phyloP scores from a whole-genome alignment of 1,140 invertebrate genomes.

The Drosophila auraria region DNA sequence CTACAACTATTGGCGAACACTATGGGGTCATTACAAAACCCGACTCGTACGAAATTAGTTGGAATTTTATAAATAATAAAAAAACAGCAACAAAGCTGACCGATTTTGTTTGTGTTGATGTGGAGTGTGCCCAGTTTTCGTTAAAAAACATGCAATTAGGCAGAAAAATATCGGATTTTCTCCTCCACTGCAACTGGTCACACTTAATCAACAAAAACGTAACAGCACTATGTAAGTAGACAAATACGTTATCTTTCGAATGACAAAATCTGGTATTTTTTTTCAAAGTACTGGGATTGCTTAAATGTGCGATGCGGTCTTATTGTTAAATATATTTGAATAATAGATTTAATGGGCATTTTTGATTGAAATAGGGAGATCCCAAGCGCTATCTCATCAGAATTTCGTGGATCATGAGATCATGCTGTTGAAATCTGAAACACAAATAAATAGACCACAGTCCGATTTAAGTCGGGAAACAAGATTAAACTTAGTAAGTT shows the following conservation, averaged over 20 bases:
- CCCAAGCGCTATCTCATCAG: neutral
- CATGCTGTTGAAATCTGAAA: neutral
- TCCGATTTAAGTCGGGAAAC: neutral
- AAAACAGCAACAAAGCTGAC: slow-evolving; percentile 29
- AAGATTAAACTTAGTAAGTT: neutral
- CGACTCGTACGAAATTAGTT: neutral
- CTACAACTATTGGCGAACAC: neutral
- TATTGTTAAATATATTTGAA: slow-evolving; percentile 12
- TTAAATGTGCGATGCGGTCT: slow-evolving; percentile 2
- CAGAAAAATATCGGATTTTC: no score
- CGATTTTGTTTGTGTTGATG: no score
- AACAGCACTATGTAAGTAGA: no score
- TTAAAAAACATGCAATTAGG: no score
- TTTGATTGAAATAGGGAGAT: slow-evolving; percentile 5
- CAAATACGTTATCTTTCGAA: no score
- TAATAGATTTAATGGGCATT: slow-evolving; percentile 7
- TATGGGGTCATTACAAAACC: neutral
- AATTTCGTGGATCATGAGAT: neutral
- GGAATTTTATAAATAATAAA: slow-evolving; percentile 22
- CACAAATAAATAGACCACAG: neutral
- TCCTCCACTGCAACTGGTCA: no score
- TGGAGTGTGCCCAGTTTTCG: no score
- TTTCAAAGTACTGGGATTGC: neutral
- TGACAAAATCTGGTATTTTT: no score
- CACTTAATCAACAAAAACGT: no score